Evolutionary conservation across 2,888 invertebrate species (phyloP), one percentile per base, ranked within the genome.

Genomic region (Philaethria dido): DNA sequence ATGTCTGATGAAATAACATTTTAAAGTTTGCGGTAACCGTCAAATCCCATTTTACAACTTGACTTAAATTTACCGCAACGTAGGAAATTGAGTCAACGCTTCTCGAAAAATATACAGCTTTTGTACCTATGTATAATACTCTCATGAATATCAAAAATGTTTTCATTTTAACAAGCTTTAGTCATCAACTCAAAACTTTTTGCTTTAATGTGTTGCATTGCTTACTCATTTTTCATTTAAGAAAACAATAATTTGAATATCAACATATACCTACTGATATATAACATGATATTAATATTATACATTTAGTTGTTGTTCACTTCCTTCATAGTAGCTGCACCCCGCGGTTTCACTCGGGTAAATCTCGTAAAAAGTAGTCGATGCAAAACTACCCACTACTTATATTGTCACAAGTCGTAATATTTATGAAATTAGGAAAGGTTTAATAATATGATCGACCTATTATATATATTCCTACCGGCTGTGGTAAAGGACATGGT

Each of bases 41-140:
- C 57, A 22, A 57, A 57, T 57, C 22, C 22, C 57, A 57, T 39
- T 22, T 57, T 42, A 39, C 39, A 42, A 39, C 57, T 57, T 57
- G 57, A 57, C 57, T 57, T 57, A 57, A 39, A 39, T 55, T 57
- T n/a, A 42, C 39, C 57, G 22, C 39, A 57, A 42, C n/a, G 39
- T 55, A 36, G 55, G 22, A 57, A 57, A 57, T 57, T 57, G 42
- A 57, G 57, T 57, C 57, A 57, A 57, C 57, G n/a, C 57, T 57
- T 57, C 42, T 57, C 57, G 42, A 42, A 57, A 57, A 57, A 57
- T 57, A 42, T 57, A 25, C 22, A 42, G 57, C 22, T 25, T 42
- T 25, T 42, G 11, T 42, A 57, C 20, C n/a, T 57, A 42, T 42
- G 11, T 22, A 39, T 42, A 57, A 4, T 22, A 39, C 39, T n/a